Base-by-base conservation (phyloP, 1,140 invertebrate genomes). In the Oreohelix idahoensis region DNA sequence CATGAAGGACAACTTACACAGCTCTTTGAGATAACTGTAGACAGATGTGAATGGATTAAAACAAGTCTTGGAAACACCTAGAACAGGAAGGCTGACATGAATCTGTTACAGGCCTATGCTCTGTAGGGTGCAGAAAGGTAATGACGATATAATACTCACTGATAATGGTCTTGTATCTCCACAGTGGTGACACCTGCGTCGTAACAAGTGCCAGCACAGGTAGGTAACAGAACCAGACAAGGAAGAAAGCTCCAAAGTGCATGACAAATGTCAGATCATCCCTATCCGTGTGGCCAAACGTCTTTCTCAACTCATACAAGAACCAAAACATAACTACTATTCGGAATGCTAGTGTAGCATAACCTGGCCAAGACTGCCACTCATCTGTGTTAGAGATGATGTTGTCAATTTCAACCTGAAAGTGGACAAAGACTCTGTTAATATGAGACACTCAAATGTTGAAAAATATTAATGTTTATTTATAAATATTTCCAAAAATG, bases 141-240 rank as follows among this genome's bases (percentile, higher is more conserved):
- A n/a, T n/a, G n/a, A n/a, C n/a, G n/a, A n/a, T n/a, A n/a, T 15
- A 51, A 73, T 78, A 94, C 95, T 95, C 93, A 97, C 97, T 97
- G 87, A 98, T 94, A 83, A 99, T 93, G 88, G 99, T 95, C 93
- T 99, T 99, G 93, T 96, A 97, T 92, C 97, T 95, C 97, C 97
- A 99, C 84, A 99, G 93, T 70, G 97, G 95, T 84, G 97, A 98
- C 69, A 99, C 95, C 93, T 98, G 97, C 80, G 98, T 94, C 45
- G 97, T 96, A 86, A 99, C 96, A 73, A 99, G 94, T 70, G 97
- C 97, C 86, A 99, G 95, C 63, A 98, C 96, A 15, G 98, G 97
- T 85, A 99, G 94, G 93, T 99, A 99, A 86, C 99, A 97, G 89
- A 99, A 99, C 98, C 98, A 99, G 29, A 99, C 98, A 53, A 99